phyloP scores from a whole-genome alignment of 2,888 invertebrate species.

The Ophioninae sp. region DNA sequence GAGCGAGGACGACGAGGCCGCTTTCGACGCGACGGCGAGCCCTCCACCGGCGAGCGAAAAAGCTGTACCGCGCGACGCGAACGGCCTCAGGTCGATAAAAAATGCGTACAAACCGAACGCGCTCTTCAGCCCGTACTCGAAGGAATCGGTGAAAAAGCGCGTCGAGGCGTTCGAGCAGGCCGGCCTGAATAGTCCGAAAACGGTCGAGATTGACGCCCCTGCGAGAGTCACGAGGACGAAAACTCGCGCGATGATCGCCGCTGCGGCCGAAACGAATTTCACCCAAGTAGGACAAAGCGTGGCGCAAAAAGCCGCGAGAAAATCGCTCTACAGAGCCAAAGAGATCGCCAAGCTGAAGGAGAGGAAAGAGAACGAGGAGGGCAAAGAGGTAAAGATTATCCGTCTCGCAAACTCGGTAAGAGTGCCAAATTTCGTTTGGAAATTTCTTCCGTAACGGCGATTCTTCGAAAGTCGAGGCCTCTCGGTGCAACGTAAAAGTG shows the following conservation, averaged over 20 bases:
- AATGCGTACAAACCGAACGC: slow-evolving; percentile 76
- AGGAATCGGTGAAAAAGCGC: slow-evolving; percentile 84
- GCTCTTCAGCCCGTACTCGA: slow-evolving; percentile 83
- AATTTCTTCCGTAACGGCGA: not conserved
- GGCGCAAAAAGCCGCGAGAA: slow-evolving; percentile 74
- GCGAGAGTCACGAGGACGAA: slow-evolving; percentile 83
- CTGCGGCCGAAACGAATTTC: slow-evolving; percentile 59
- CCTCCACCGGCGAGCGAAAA: slow-evolving; percentile 64
- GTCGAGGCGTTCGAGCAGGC: slow-evolving; percentile 85
- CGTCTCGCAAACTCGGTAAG: not conserved
- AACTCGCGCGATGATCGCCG: slow-evolving; percentile 83
- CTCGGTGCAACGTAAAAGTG: too few species aligned
- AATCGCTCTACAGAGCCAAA: slow-evolving; percentile 76
- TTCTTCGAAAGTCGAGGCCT: not conserved
- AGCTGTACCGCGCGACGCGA: slow-evolving; percentile 48
- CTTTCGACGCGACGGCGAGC: slow-evolving; percentile 69
- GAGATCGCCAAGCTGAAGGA: slow-evolving; percentile 74
- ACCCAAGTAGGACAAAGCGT: slow-evolving; percentile 50
- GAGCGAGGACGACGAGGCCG: slow-evolving; percentile 63
- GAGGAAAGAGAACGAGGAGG: slow-evolving; percentile 71
- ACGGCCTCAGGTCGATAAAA: slow-evolving; percentile 64
- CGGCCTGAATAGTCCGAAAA: slow-evolving; percentile 78
- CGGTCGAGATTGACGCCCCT: slow-evolving; percentile 66
- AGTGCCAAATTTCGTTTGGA: not conserved
- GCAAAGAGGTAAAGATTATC: slow-evolving; percentile 74